Conservation (phyloP, 2,797 vertebrate species). For the Oophaga sylvatica region DNA sequence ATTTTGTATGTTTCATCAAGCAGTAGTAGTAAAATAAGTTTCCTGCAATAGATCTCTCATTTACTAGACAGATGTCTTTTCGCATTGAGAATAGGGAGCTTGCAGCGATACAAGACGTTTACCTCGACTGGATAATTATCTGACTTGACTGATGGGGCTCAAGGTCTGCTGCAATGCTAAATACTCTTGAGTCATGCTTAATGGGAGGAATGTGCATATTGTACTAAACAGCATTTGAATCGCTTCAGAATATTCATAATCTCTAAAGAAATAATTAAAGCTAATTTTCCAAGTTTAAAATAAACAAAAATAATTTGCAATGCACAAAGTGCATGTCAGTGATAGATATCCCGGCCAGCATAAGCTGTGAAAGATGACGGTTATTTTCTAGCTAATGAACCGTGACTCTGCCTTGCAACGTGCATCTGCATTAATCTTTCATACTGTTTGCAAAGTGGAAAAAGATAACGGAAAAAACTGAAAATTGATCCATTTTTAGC, state of each 20-base stretch:
- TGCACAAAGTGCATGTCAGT: slow-evolving; percentile 22
- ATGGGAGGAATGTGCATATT: neutral
- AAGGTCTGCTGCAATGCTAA: slow-evolving; percentile 33
- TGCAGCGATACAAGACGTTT: neutral
- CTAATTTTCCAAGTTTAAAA: slow-evolving; percentile 40
- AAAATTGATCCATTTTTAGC: slow-evolving; percentile 19
- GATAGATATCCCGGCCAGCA: slow-evolving; percentile 31
- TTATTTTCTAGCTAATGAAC: slow-evolving; percentile 52
- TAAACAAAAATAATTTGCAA: slow-evolving; percentile 43
- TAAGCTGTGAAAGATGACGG: slow-evolving; percentile 44
- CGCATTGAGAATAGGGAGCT: slow-evolving; percentile 1
- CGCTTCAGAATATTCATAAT: slow-evolving; percentile 3
- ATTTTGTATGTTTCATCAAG: slow-evolving; percentile 28
- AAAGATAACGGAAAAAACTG: slow-evolving; percentile 25
- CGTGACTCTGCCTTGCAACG: slow-evolving; percentile 26
- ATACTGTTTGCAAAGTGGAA: neutral
- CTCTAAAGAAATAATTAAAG: slow-evolving; percentile 36
- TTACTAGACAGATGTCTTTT: slow-evolving; percentile 35
- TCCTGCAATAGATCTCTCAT: slow-evolving; percentile 39
- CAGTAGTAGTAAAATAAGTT: neutral
- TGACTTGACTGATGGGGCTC: slow-evolving; percentile 24
- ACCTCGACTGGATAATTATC: slow-evolving; percentile 21
- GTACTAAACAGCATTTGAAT: neutral
- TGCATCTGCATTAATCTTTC: slow-evolving; percentile 34
- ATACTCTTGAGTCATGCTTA: slow-evolving; percentile 18